Evolutionary conservation across 2,113 vertebrate genomes (phyloP), one percentile per base, ranked within the genome.

Genomic region (Sinocyclocheilus rhinocerous): DNA sequence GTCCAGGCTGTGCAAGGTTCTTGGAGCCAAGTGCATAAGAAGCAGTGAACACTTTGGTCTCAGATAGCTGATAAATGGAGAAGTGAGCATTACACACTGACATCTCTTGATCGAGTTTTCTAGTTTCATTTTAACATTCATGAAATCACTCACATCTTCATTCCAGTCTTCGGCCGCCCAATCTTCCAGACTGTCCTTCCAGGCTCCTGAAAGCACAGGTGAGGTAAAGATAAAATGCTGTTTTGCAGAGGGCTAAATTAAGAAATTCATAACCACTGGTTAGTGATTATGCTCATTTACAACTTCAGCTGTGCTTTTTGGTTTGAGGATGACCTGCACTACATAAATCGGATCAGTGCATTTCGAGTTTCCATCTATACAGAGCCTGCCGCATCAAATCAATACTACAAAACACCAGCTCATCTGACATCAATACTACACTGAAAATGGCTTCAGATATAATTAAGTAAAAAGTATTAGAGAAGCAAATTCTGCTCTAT

Each of bases 41-140:
- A 73, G 98, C 96, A 76, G 97, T 99, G 87, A 99, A 99, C 61
- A 99, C 97, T 93, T 99, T 99, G 78, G 97, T 97, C 95, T 99
- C 98, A 88, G 97, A 97, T 93, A 99, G 96, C 97, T 99, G 91
- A 82, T 88, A 79, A 55, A 45, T 12, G 79, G 76, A 85, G 24
- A 73, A 78, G 48, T 0, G 26, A 61, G 45, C 39, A 1, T 61
- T 33, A 73, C 4, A 73, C 4, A 65, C 50, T 16, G 12, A 11
- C 57, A 52, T 67, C 70, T 24, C 33, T 22, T 83, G 55, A 0
- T 48, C 6, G n/a, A 33, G 4, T 52, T 52, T 70, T 22, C 26
- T 16, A 20, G 18, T 29, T 29, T 81, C 0, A 81, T 67, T 42
- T 63, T 26, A 80, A 36, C 13, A 33, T 61, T 61, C 57, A 61